These are phyloP conservation scores for Bubo bubo DNA, from an alignment of 2,113 vertebrate genomes.

Conservation along the genomic window DNA sequence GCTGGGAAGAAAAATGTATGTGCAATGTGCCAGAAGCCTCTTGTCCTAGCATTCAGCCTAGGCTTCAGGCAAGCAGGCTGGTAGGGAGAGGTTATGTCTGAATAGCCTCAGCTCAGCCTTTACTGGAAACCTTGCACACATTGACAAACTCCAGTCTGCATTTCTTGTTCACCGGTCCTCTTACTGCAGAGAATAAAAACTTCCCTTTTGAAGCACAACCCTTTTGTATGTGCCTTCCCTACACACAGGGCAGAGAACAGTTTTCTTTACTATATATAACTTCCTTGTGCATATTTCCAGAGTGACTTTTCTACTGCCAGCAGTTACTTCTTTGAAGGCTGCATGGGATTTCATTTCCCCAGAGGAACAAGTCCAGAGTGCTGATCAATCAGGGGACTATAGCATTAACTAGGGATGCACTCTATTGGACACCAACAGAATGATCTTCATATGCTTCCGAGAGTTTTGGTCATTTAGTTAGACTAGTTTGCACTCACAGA, in stretches of 20 bases:
- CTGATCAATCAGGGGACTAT: not conserved
- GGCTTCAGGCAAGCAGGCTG: not conserved
- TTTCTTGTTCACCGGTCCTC: not conserved
- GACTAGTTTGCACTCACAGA: not conserved
- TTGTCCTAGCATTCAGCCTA: not conserved
- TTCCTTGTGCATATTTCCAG: not conserved
- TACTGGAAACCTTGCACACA: not conserved
- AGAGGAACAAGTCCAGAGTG: not conserved
- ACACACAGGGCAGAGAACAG: not conserved
- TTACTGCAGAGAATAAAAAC: not conserved
- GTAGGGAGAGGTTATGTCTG: not conserved
- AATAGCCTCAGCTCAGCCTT: not conserved
- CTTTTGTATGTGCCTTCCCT: not conserved
- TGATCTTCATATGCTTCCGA: not conserved
- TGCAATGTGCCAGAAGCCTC: not conserved
- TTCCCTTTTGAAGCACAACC: not conserved
- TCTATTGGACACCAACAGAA: not conserved
- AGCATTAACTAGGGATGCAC: not conserved
- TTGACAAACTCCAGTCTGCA: not conserved
- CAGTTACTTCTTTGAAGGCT: not conserved
- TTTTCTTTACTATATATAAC: slow-evolving; percentile 36
- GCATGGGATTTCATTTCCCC: not conserved
- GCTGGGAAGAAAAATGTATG: not conserved
- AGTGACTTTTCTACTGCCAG: not conserved
- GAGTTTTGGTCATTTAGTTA: not conserved